phyloP scores from a whole-genome alignment of 2,113 vertebrate genomes.

The Scartelaos histophorus region DNA sequence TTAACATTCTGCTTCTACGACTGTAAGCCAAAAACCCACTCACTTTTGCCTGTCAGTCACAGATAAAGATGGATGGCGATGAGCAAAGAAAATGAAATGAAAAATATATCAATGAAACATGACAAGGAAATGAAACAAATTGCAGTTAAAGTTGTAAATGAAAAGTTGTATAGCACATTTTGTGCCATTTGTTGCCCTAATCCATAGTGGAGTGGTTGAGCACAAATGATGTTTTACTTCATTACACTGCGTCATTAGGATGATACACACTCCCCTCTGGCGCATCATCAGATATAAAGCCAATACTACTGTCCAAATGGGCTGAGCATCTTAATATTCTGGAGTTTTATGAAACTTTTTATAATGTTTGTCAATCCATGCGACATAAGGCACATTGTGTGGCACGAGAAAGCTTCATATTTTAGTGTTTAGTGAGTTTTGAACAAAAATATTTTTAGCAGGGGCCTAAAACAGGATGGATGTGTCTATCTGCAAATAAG shows the following conservation, averaged over 20 bases:
- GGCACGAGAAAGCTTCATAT: neutral
- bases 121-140: slow-evolving; percentile 15
- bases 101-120: slow-evolving; percentile 11
- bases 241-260: slow-evolving; percentile 12
- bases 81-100: slow-evolving; percentile 7
- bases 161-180: neutral
- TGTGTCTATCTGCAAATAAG: neutral
- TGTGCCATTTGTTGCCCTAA: neutral
- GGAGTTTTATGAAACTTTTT: neutral
- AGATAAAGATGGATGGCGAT: slow-evolving; percentile 13
- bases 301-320: slow-evolving; percentile 6
- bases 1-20: neutral
- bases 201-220: neutral
- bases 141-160: slow-evolving; percentile 8
- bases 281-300: neutral
- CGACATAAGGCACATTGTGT: neutral
- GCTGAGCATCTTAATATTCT: neutral
- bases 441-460: neutral
- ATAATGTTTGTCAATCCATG: neutral
- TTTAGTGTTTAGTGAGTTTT: neutral
- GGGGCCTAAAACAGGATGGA: neutral
- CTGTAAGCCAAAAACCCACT: slow-evolving; percentile 47
- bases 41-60: slow-evolving; percentile 63
- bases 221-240: slow-evolving; percentile 11
- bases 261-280: slow-evolving; percentile 2